Evolutionary conservation across 1,140 invertebrate genomes (phyloP).

Genomic region (Amphibalanus amphitrite): DNA sequence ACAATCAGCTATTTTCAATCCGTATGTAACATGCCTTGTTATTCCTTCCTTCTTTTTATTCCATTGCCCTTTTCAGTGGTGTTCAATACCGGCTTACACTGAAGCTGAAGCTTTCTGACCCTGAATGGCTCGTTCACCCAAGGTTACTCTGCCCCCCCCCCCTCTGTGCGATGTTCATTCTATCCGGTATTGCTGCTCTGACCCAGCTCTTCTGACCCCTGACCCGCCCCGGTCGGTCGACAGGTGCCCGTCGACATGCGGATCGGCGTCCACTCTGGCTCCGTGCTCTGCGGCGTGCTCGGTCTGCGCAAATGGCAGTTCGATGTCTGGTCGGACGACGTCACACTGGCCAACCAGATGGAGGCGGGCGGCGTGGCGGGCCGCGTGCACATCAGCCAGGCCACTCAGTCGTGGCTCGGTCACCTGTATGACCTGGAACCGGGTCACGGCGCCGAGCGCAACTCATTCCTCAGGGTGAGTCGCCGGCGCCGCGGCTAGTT

Average conservation of each 20-base stretch:
- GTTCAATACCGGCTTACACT: too few relatives aligned
- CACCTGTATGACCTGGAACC: constrained; percentile 83
- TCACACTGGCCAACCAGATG: constrained; percentile 93
- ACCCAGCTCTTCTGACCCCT: not conserved
- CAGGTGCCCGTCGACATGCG: constrained; percentile 86
- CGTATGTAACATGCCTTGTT: too few relatives aligned
- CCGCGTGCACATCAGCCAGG: constrained; percentile 74
- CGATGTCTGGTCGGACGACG: constrained; percentile 96
- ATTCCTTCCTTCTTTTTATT: too few relatives aligned
- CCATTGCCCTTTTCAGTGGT: too few relatives aligned
- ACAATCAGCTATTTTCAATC: too few relatives aligned
- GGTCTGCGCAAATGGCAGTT: constrained; percentile 92
- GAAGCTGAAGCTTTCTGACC: too few relatives aligned
- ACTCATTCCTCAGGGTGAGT: constrained; percentile 53
- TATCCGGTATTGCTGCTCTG: too few relatives aligned
- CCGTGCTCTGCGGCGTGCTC: constrained; percentile 80
- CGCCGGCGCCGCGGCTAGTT: not conserved
- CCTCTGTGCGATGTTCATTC: too few relatives aligned
- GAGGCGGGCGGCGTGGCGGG: constrained; percentile 87
- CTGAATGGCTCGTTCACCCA: too few relatives aligned
- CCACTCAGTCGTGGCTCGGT: constrained; percentile 64
- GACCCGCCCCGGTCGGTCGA: constrained; percentile 15
- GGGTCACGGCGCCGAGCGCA: constrained; percentile 64
- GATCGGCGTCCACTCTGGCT: constrained; percentile 88
- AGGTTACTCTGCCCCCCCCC: too few relatives aligned